Evolutionary conservation across 2,113 vertebrate species (phyloP).

Genomic region (Talpa occidentalis): DNA sequence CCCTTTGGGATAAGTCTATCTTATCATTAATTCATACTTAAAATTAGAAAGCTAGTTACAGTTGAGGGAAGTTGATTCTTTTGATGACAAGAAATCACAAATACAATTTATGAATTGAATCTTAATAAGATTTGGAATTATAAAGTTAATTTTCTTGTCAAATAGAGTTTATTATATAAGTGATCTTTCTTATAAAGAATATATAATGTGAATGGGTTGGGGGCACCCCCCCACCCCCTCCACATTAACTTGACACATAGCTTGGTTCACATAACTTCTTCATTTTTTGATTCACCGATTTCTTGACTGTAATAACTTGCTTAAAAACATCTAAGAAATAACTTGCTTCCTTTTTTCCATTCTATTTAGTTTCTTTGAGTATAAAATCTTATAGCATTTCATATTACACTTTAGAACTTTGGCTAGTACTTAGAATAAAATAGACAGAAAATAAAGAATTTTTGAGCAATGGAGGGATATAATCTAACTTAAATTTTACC

Average conservation of each 20-base stretch:
- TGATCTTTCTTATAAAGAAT: not conserved
- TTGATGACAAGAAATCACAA: not conserved
- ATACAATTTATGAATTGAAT: conserved; percentile 31
- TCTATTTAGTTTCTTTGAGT: not conserved
- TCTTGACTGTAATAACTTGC: not conserved
- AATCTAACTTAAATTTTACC: not conserved
- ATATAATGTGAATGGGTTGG: no score
- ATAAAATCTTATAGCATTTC: not conserved
- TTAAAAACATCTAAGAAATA: not conserved
- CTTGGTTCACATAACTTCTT: not conserved
- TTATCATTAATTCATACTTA: not conserved
- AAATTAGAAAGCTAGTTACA: not conserved
- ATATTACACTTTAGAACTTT: not conserved
- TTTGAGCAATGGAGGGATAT: not conserved
- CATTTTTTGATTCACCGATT: not conserved
- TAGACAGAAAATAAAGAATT: not conserved
- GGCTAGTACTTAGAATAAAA: not conserved
- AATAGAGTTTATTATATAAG: not conserved
- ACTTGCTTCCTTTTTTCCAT: not conserved
- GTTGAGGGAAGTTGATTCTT: not conserved
- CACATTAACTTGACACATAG: not conserved
- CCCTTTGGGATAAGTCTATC: not conserved
- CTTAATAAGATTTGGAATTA: not conserved
- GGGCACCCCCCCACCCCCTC: no score
- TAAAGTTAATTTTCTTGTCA: not conserved